Evolutionary conservation across 2,113 vertebrate species (phyloP).

Genomic region (Phylloscopus trochiloides): DNA sequence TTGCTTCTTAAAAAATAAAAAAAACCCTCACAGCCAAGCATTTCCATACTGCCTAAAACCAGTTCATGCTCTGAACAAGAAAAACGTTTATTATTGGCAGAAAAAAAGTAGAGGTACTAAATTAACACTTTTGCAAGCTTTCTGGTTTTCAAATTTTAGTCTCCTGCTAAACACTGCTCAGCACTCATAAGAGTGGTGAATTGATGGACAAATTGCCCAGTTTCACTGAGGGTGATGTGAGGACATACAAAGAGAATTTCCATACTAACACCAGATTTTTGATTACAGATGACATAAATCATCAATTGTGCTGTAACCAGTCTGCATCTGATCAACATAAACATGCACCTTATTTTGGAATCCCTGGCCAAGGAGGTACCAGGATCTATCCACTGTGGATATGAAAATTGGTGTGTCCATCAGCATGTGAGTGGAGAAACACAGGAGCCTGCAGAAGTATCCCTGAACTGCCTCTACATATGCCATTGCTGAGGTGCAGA

Average conservation of each 20-base stretch:
- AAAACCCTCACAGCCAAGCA: neutral
- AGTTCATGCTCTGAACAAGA: neutral
- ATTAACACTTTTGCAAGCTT: neutral
- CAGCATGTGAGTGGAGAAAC: accelerated
- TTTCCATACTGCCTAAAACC: neutral
- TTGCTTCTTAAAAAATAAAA: neutral
- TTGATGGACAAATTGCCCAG: neutral
- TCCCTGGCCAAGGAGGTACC: neutral
- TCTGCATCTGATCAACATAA: neutral
- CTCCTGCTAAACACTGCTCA: neutral
- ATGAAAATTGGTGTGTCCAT: neutral
- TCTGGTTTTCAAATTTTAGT: neutral
- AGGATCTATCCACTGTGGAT: neutral
- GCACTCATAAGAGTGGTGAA: neutral
- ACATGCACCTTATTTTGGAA: neutral
- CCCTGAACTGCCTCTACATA: neutral
- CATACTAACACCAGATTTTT: neutral
- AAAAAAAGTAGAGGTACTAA: neutral
- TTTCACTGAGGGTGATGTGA: neutral
- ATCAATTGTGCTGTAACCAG: neutral
- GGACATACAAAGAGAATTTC: neutral
- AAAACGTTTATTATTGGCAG: neutral
- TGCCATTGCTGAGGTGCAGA: neutral
- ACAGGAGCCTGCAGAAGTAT: neutral
- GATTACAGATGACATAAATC: neutral